Conservation (phyloP, 2,888 invertebrate species). For the Gandaritis pyraliata region DNA sequence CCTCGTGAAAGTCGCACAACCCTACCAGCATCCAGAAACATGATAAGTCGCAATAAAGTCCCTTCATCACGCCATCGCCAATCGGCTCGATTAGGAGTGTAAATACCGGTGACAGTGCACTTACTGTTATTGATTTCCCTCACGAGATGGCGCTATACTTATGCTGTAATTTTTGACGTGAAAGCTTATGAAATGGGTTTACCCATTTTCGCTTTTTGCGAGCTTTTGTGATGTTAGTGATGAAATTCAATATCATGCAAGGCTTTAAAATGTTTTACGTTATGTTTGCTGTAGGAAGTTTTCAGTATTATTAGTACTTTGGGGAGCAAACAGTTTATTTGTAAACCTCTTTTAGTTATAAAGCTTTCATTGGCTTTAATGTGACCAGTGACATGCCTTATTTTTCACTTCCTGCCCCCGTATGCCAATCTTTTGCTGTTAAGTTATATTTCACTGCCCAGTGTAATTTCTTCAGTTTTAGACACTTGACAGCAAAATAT, state of each 20-base stretch:
- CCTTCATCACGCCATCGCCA: conserved; percentile 36
- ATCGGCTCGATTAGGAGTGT: conserved; percentile 29
- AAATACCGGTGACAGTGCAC: conserved; percentile 39
- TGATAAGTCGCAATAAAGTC: conserved; percentile 56
- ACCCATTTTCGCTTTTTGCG: background rate
- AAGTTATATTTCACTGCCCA: too few species aligned
- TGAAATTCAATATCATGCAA: conserved; percentile 3
- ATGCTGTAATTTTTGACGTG: background rate
- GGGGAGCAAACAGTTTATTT: too few species aligned
- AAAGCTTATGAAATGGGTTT: conserved; percentile 13
- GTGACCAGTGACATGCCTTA: too few species aligned
- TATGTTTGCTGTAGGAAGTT: background rate
- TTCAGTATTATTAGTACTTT: too few species aligned
- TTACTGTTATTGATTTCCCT: conserved; percentile 29
- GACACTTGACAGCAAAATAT: too few species aligned
- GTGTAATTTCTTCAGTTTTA: too few species aligned
- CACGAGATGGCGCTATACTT: conserved; percentile 16
- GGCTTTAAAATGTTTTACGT: background rate
- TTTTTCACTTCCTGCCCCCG: too few species aligned
- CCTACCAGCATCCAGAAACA: conserved; percentile 49
- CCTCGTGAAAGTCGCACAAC: conserved; percentile 30
- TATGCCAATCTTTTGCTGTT: too few species aligned
- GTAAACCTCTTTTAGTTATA: too few species aligned
- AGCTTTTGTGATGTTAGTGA: background rate
- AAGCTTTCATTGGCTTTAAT: too few species aligned